Conservation (phyloP, 2,888 invertebrate genomes). For the Trisateles emortualis region DNA sequence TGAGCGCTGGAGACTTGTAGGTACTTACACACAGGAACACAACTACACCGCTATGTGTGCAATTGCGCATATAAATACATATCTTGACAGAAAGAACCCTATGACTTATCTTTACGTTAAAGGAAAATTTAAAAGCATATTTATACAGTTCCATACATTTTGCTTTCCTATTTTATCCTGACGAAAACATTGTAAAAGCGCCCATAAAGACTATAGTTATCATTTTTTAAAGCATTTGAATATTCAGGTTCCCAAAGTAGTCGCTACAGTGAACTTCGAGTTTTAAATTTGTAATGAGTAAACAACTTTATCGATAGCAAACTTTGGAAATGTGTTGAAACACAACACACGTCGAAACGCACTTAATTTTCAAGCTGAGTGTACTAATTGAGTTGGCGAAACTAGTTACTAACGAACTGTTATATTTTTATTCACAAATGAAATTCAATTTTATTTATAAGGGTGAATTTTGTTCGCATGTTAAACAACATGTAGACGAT, state of each 20-base stretch:
- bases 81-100: too few species aligned
- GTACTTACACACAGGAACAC: too few species aligned
- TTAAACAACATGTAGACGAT: too few species aligned
- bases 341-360: constrained; percentile 32
- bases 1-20: too few species aligned
- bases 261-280: not conserved
- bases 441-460: not conserved
- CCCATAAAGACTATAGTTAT: not conserved
- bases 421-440: not conserved
- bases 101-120: too few species aligned
- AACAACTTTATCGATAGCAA: constrained; percentile 49
- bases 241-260: not conserved
- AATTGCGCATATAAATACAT: too few species aligned
- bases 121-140: too few species aligned
- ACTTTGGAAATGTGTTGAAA: constrained; percentile 47
- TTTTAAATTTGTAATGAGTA: constrained; percentile 44
- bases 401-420: not conserved
- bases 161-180: too few species aligned
- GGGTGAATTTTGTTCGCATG: too few species aligned
- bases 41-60: too few species aligned
- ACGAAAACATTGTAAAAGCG: too few species aligned
- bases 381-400: constrained; percentile 16
- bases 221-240: constrained; percentile 14
- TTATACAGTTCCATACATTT: too few species aligned
- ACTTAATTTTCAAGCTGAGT: constrained; percentile 39